phyloP scores from a whole-genome alignment of 2,113 vertebrate species.

The Pteropus alecto region DNA sequence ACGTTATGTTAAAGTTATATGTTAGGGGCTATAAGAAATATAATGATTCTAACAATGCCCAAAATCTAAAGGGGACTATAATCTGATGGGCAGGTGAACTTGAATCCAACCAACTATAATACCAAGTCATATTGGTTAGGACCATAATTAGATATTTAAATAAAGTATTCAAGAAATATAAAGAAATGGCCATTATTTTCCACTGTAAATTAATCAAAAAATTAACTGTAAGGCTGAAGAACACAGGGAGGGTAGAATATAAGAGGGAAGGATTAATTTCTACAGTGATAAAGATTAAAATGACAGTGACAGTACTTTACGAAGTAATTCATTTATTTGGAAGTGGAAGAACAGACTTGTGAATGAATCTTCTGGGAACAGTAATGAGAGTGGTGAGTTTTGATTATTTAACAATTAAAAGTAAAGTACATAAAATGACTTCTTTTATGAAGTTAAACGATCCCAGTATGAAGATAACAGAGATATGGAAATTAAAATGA shows the following conservation, averaged over 20 bases:
- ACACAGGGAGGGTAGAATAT: not conserved
- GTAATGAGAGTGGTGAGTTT: not conserved
- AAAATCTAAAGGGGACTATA: not conserved
- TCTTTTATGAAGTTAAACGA: not conserved
- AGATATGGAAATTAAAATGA: not conserved
- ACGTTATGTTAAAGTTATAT: not conserved
- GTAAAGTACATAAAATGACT: not conserved
- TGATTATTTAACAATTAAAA: slow-evolving; percentile 1
- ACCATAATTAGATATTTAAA: not conserved
- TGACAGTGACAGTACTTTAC: not conserved
- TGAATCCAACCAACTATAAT: not conserved
- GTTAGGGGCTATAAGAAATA: not conserved
- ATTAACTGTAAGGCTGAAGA: not conserved
- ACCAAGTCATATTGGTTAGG: not conserved
- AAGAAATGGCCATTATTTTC: not conserved
- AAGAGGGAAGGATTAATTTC: not conserved
- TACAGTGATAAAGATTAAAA: not conserved
- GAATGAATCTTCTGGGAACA: not conserved
- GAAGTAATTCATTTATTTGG: not conserved
- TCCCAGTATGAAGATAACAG: not conserved
- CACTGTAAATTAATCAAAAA: not conserved
- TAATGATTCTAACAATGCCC: not conserved
- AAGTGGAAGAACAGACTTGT: not conserved
- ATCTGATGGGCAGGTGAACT: not conserved
- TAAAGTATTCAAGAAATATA: not conserved